Evolutionary conservation across 2,797 vertebrate species (phyloP).

Genomic region (Gymnopithys bicolor): DNA sequence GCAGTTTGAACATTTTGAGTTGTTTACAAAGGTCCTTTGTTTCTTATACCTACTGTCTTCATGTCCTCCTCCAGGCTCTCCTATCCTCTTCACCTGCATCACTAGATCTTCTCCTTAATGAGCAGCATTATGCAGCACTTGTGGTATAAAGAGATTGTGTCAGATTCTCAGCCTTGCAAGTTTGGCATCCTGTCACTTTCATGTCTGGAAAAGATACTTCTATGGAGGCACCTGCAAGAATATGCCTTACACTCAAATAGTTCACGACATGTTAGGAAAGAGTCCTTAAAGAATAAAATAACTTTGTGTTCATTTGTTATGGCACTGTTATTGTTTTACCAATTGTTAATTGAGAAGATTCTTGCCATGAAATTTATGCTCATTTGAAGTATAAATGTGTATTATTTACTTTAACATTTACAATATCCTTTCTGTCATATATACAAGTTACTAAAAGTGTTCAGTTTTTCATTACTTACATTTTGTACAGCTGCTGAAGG

Average conservation of each 20-base stretch:
- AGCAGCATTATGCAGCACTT: background rate
- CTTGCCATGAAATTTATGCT: background rate
- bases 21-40: background rate
- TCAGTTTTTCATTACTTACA: slow-evolving; percentile 3
- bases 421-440: background rate
- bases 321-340: background rate
- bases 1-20: background rate
- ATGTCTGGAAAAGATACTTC: background rate
- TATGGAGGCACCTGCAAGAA: background rate
- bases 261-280: background rate
- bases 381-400: background rate
- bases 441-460: background rate
- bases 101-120: background rate
- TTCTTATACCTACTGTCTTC: background rate
- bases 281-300: background rate
- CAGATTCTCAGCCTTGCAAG: background rate
- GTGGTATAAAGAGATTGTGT: background rate
- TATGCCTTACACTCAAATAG: background rate
- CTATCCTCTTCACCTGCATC: background rate
- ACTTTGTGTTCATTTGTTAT: background rate
- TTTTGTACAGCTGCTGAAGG: background rate
- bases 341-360: background rate
- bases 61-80: background rate
- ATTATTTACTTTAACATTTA: background rate
- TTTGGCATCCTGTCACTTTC: background rate